Conservation (phyloP, 2,888 invertebrate genomes). For the Lochmaea capreae region DNA sequence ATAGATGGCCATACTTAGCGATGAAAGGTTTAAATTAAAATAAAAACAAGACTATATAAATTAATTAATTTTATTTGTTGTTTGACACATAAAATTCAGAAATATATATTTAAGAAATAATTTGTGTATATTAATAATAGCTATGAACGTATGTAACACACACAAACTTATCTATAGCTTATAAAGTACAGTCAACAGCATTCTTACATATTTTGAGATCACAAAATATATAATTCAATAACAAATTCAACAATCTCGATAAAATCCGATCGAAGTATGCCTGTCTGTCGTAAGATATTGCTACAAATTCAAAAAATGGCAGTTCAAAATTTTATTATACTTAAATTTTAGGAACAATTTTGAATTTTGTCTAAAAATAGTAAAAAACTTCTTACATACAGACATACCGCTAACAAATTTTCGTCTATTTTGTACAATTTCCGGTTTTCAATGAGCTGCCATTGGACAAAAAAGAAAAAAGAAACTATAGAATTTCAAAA, state of each 20-base stretch:
- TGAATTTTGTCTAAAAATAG: slow-evolving; percentile 48
- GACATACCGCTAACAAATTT: slow-evolving; percentile 40
- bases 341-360: slow-evolving; percentile 54
- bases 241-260: slow-evolving; percentile 63
- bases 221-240: slow-evolving; percentile 66
- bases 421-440: slow-evolving; percentile 46
- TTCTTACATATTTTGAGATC: slow-evolving; percentile 66
- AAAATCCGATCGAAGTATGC: slow-evolving; percentile 46
- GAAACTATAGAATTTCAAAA: slow-evolving; percentile 45
- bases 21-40: neutral
- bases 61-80: slow-evolving; percentile 63
- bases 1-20: neutral
- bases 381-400: slow-evolving; percentile 31
- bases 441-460: slow-evolving; percentile 47
- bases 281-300: slow-evolving; percentile 47
- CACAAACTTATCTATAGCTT: slow-evolving; percentile 60
- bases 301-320: slow-evolving; percentile 54
- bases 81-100: slow-evolving; percentile 67
- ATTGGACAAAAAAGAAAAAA: slow-evolving; percentile 41
- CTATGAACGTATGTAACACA: slow-evolving; percentile 61
- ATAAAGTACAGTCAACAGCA: slow-evolving; percentile 62
- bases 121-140: slow-evolving; percentile 63
- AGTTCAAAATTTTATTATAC: slow-evolving; percentile 52
- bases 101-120: slow-evolving; percentile 65
- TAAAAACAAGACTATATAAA: slow-evolving; percentile 56